phyloP scores from a whole-genome alignment of 2,797 vertebrate species.

The Brachymystax lenok region DNA sequence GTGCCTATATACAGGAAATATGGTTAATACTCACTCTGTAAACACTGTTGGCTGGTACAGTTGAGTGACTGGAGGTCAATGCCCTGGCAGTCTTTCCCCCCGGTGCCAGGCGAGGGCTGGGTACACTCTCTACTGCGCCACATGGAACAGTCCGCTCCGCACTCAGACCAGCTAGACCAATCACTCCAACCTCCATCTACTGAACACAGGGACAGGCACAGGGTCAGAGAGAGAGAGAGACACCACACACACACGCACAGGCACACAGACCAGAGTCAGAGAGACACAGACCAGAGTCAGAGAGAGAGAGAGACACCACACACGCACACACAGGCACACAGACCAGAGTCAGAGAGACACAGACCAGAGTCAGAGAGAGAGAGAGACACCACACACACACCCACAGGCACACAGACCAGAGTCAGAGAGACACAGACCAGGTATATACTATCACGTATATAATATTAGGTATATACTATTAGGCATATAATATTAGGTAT shows the following conservation, averaged over 20 bases:
- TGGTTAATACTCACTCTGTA: conserved; percentile 84
- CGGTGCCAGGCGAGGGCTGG: conserved; percentile 90
- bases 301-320: neutral
- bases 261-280: neutral
- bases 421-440: no score
- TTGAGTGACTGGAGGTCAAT: conserved; percentile 91
- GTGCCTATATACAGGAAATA: neutral
- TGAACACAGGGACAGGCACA: conserved; percentile 61
- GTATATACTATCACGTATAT: no score
- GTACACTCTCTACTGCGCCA: conserved; percentile 95
- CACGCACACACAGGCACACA: neutral
- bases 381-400: no score
- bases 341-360: no score
- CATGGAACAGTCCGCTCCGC: conserved; percentile 89
- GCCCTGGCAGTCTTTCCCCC: conserved; percentile 90
- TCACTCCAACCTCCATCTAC: conserved; percentile 95
- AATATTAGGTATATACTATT: no score
- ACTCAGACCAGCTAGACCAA: conserved; percentile 97
- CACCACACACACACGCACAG: conserved; percentile 7
- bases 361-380: no score
- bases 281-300: neutral
- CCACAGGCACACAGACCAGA: no score
- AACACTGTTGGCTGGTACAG: conserved; percentile 94
- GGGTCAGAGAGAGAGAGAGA: conserved; percentile 1
- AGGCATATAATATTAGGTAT: no score